phyloP scores from a whole-genome alignment of 2,113 vertebrate species.

The Alligator mississippiensis region DNA sequence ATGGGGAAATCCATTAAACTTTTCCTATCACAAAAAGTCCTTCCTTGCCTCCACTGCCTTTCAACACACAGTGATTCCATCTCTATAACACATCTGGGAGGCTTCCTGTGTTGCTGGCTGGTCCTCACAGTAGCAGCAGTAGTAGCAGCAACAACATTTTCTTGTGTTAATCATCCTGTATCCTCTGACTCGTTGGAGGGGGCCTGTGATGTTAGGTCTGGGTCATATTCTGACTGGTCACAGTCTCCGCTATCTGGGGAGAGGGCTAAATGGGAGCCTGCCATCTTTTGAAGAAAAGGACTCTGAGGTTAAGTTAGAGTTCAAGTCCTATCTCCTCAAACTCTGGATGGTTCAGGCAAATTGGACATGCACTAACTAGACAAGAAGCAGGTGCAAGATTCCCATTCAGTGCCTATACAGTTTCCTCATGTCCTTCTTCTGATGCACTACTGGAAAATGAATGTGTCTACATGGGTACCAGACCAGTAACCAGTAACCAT shows the following conservation, averaged over 20 bases:
- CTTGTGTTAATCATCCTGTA: too few species aligned
- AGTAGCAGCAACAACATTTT: too few species aligned
- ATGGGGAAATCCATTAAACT: not conserved
- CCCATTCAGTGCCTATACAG: not conserved
- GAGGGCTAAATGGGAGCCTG: not conserved
- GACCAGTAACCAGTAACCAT: too few species aligned
- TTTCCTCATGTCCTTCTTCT: not conserved
- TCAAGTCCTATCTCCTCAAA: not conserved
- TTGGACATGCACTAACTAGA: not conserved
- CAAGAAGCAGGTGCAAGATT: not conserved
- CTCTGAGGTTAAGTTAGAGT: not conserved
- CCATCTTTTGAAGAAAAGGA: not conserved
- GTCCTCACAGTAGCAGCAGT: not conserved
- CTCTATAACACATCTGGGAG: not conserved
- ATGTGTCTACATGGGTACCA: not conserved
- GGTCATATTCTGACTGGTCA: not conserved
- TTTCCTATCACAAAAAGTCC: not conserved
- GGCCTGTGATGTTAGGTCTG: not conserved
- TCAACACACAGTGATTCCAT: not conserved
- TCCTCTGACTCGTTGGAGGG: not conserved
- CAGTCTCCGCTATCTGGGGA: not conserved
- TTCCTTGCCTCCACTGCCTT: not conserved
- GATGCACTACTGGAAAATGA: not conserved
- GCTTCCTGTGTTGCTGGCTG: not conserved
- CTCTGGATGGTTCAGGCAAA: not conserved